phyloP scores from a whole-genome alignment of 2,797 vertebrate species.

The Melanotaenia boesemani region DNA sequence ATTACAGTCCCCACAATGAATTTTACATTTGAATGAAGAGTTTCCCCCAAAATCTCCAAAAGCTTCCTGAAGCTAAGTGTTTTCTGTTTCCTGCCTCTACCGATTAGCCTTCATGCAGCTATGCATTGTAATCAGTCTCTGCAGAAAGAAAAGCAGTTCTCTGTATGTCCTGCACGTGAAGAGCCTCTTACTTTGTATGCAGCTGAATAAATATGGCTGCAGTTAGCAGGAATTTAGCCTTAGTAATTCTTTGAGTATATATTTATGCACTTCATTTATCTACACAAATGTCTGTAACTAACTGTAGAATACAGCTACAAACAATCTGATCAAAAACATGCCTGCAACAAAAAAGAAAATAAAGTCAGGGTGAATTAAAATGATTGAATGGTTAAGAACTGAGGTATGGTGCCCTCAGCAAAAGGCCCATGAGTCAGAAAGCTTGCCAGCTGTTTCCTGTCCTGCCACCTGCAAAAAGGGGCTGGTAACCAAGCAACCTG shows the following conservation, averaged over 20 bases:
- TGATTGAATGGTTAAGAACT: too few species aligned
- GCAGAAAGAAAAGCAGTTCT: slow-evolving; percentile 51
- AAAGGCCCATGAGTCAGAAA: slow-evolving; percentile 36
- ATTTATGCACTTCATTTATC: background rate
- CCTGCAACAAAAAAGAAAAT: too few species aligned
- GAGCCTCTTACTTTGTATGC: slow-evolving; percentile 36
- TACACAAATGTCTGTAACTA: background rate
- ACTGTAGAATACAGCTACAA: background rate
- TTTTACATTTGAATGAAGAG: background rate
- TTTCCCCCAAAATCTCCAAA: background rate
- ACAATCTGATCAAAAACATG: background rate
- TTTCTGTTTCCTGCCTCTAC: background rate
- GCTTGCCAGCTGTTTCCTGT: slow-evolving; percentile 60
- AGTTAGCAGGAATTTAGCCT: slow-evolving; percentile 3
- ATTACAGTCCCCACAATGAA: too few species aligned
- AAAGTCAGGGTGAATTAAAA: too few species aligned
- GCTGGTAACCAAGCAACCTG: slow-evolving; percentile 9
- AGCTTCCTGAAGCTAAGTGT: background rate
- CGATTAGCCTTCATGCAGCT: slow-evolving; percentile 31
- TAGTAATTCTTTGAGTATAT: background rate
- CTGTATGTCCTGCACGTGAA: slow-evolving; percentile 69
- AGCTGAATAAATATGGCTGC: slow-evolving; percentile 29
- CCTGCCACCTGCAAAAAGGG: slow-evolving; percentile 17
- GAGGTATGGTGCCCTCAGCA: too few species aligned
- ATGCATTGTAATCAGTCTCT: slow-evolving; percentile 29